Base-by-base conservation (phyloP, 2,888 invertebrate genomes). In the Incurvaria masculella region DNA sequence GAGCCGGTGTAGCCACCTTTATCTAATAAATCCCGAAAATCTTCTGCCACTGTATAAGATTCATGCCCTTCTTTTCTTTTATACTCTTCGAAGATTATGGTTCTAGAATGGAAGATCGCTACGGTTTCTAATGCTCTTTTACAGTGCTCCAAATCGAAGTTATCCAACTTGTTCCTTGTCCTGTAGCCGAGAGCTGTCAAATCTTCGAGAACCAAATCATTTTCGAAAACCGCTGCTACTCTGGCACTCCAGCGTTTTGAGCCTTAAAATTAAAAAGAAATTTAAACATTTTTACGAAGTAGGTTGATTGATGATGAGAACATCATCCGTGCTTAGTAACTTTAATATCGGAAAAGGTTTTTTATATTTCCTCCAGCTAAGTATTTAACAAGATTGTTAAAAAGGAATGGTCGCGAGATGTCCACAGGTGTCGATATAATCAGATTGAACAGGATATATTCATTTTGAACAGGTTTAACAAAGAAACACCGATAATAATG, bases 41-140 rank as follows among this genome's bases (percentile, higher is more conserved):
- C 66, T 27, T 75, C 64, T 51, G 60, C 57, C 39, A 74, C 59
- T n/a, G 51, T 57, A 49, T 66, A 74, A 17, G 16, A 61, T 4
- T 11, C 3, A 14, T 33, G 11, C 8, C 33, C 33, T 4, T 11
- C 14, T 3, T n/a, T 33, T 46, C 56, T 17, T 21, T 57, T 56
- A 11, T 58, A 50, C 51, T 79, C 70, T 61, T 82, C 82, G 53
- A 64, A 79, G 49, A 81, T 66, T n/a, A 82, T 66, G 2, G 76
- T 66, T n/a, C 74, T 65, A 1, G 80, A 74, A 52, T 82, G 83
- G 53, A 81, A 74, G 52, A 69, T 67, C 1, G 80, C 75, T 42
- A 82, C 55, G 2, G 76, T 66, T 48, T 64, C 62, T 44, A 82
- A 59, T 26, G 79, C 78, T 55, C 68, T 63, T 23, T 71, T 56